Evolutionary conservation across 2,797 vertebrate species (phyloP).

Genomic region (Takifugu rubripes): DNA sequence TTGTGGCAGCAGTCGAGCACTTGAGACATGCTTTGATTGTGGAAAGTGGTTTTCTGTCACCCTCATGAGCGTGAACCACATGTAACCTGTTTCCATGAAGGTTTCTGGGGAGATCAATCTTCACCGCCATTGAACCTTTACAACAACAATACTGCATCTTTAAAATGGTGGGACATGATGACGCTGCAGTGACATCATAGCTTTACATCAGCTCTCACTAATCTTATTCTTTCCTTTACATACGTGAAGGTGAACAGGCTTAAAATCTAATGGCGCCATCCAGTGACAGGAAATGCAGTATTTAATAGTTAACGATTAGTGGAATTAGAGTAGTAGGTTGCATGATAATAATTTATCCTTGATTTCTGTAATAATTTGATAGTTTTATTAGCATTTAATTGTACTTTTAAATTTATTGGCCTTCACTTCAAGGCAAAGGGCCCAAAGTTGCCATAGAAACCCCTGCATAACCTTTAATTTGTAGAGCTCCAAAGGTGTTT

Average conservation of each 20-base stretch:
- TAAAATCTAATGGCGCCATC: conserved; percentile 8
- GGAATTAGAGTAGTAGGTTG: conserved; percentile 20
- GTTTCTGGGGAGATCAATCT: conserved; percentile 75
- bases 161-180: conserved; percentile 79
- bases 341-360: conserved; percentile 35
- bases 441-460: conserved; percentile 26
- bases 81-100: conserved; percentile 35
- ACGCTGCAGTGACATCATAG: conserved; percentile 62
- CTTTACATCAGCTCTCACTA: conserved; percentile 20
- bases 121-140: conserved; percentile 67
- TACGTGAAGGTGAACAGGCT: conserved; percentile 16
- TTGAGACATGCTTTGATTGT: neutral
- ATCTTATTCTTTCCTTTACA: conserved; percentile 11
- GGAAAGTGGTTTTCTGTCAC: conserved; percentile 2
- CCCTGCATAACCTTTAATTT: conserved; percentile 61
- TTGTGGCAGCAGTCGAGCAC: neutral
- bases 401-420: conserved; percentile 20
- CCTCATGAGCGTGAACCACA: conserved; percentile 2
- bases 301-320: no score
- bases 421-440: conserved; percentile 23
- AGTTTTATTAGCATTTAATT: conserved; percentile 8
- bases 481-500: conserved; percentile 60
- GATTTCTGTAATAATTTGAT: conserved; percentile 12
- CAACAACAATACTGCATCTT: conserved; percentile 85
- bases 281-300: conserved; percentile 10